Base-by-base conservation (phyloP, 2,113 vertebrate genomes). In the Trochalopteron elliotii region DNA sequence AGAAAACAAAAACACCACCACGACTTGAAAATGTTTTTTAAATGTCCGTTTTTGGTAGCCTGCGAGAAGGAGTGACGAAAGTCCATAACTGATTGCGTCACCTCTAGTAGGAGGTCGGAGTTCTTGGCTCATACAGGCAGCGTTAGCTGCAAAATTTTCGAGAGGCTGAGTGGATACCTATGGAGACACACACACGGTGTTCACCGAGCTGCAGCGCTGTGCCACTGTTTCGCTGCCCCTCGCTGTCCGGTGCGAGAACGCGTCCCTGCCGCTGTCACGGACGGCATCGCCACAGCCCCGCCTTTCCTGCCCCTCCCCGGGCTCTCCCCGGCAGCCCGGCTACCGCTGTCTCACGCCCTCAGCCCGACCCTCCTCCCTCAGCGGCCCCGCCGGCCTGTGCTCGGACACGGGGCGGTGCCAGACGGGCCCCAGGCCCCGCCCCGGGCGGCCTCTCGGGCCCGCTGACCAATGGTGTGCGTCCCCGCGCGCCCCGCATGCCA, bases 311-410 rank as follows among this genome's bases (percentile, higher is more conserved):
- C 37, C 12, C 1, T 17, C 8, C 52, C 5, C 18, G 7, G 28
- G 28, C 33, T 52, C 6, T 4, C 20, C 33, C 53, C 2, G 5
- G 9, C 39, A 7, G 15, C 39, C 52, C 63, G 9, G 14, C 13
- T 0, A 5, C 1, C 11, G 17, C 21, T 2, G 1, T 4, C 18
- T 22, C 21, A 1, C 37, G 5, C 68, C 45, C n/a, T 20, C 65
- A 49, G 24, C 31, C 33, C 65, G 25, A 8, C 20, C 27, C n/a
- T 4, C 11, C n/a, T 14, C 21, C 45, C 45, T 25, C 45, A 16
- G 13, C 33, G 9, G 27, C 40, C 59, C 22, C 57, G 30, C 35
- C 12, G 11, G 1, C 5, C 55, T 2, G 27, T 17, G 33, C 39
- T 45, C 39, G 21, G 30, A 21, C 47, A 30, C 37, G 10, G 31